Base-by-base conservation (phyloP, 2,888 invertebrate species). In the Oscheius myriophilus region DNA sequence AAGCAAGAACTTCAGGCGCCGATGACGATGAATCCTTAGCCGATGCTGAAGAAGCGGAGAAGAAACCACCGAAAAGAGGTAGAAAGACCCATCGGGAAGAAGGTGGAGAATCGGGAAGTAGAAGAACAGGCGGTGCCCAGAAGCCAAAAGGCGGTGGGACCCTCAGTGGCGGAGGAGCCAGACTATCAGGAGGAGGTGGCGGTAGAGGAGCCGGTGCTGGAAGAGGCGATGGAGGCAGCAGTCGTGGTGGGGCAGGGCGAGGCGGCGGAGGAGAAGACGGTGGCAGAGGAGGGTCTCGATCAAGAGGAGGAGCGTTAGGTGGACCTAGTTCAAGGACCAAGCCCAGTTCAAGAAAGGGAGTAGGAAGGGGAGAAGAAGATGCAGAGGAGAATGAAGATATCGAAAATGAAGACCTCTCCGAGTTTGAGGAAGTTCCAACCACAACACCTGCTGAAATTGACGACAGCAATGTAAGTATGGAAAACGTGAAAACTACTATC, bases 401-500 rank as follows among this genome's bases (percentile, higher is more conserved):
- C n/a, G 25, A 49, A n/a, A 25, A 23, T 45, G 62, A 51, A 18
- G 51, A 57, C 33, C 9, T 33, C 33, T 33, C 33, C 16, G 57
- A 57, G 42, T n/a, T 11, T 42, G n/a, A 39, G 33, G 57, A 57
- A 57, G 39, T 6, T 11, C 16, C 16, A 14, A 11, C n/a, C 2
- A 57, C 16, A 3, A 26, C 18, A 54, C 26, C 18, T 26, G 26
- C 23, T 1, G 53, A 39, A 7, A 16, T 57, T 42, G 57, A 57
- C 9, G 42, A 42, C 39, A 57, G 42, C 12, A 57, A 42, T 41
- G 57, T 57, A 41, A 57, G 55, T n/a, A n/a, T n/a, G n/a, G n/a
- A n/a, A n/a, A n/a, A n/a, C n/a, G n/a, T n/a, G n/a, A n/a, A n/a
- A n/a, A n/a, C n/a, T n/a, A n/a, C n/a, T n/a, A n/a, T n/a, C n/a